Percentiles rank a stretch among this genome's conserved stretches.
Conservation (phyloP, 2,797 vertebrate genomes). For the Acrocephalus scirpaceus region DNA sequence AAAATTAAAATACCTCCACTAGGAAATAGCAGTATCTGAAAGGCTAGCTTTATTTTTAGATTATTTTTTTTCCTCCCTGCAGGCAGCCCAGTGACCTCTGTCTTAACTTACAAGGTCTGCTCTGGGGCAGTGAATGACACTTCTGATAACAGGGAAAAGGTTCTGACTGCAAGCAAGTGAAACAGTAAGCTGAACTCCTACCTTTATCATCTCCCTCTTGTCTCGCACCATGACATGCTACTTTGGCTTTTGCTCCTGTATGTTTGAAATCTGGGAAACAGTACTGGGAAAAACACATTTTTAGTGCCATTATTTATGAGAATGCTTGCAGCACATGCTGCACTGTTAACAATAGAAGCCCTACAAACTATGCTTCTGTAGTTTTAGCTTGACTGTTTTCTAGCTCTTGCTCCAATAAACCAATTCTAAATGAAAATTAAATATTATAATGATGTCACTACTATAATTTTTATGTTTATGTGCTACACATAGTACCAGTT, state of each 20-base stretch:
- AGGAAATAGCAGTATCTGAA: neutral
- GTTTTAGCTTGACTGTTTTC: neutral
- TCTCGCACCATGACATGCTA: neutral
- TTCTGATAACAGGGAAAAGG: slow-evolving; percentile 14
- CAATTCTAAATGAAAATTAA: neutral
- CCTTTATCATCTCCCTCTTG: slow-evolving; percentile 28
- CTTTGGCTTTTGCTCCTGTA: slow-evolving; percentile 5
- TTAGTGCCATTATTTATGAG: neutral
- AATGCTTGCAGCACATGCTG: neutral
- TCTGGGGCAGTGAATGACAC: neutral
- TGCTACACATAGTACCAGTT: neutral
- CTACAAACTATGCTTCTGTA: neutral
- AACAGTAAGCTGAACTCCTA: neutral
- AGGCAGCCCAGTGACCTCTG: neutral
- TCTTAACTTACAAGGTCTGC: slow-evolving; percentile 5
- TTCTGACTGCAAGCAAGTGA: neutral
- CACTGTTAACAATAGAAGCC: neutral
- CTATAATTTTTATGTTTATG: neutral
- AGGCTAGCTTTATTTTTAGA: slow-evolving; percentile 3
- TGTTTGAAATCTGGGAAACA: neutral
- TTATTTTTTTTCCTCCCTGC: neutral
- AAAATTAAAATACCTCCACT: neutral
- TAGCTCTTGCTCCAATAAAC: neutral
- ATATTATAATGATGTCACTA: neutral
- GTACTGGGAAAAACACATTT: neutral